Base-by-base conservation (phyloP, 2,888 invertebrate genomes). In the Phania funesta region DNA sequence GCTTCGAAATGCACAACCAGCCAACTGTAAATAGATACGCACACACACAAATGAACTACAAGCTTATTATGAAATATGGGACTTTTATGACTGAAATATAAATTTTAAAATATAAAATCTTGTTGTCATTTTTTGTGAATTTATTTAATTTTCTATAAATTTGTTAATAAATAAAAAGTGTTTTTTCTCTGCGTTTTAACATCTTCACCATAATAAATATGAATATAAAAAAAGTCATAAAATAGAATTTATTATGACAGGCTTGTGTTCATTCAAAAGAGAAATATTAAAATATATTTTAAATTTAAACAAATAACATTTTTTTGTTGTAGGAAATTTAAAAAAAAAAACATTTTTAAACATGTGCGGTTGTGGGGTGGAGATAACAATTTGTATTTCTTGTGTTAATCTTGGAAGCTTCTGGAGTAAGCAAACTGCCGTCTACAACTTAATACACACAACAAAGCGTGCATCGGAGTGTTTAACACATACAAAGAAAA, bases 221-320 rank as follows among this genome's bases (percentile, higher is more conserved):
- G 41, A 67, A 54, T 64, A 58, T 48, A 52, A 62, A 70, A 26
- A 75, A 77, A 78, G 56, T 68, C 77, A 82, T 74, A 82, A 82
- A 82, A 78, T 62, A 78, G 64, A 82, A 82, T 82, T 78, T 82
- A 82, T 82, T 82, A 82, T 82, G 82, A 78, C 82, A 82, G 82
- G 52, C 65, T 70, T 73, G 67, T 68, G 41, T 60, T 73, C 58
- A 60, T 71, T 77, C 48, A 56, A 68, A 65, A 78, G 68, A 70
- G 41, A 50, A 77, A 73, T 70, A 62, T n/a, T n/a, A 38, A 3
- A 38, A 11, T 35, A 11, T 73, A 74, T 46, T 78, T 18, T 8
- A 82, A 77, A 78, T 78, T 82, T 74, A 74, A 77, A 82, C 65
- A 68, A 67, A 67, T 76, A 20, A 50, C 20, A 65, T 65, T 38